Evolutionary conservation across 2,888 invertebrate genomes (phyloP).

Genomic region (Vanessa cardui): DNA sequence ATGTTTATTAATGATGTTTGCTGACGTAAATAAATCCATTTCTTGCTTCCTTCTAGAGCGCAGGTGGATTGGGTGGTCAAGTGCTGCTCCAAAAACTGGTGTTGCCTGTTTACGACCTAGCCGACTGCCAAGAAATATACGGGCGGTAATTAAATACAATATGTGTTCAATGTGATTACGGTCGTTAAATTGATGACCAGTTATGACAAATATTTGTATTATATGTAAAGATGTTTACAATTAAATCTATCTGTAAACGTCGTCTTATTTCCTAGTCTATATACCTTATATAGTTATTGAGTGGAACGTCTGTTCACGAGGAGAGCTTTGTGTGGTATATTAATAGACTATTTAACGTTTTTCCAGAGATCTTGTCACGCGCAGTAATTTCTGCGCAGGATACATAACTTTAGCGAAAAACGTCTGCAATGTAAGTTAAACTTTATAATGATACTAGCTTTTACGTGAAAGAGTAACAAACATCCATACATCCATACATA

Average conservation of each 20-base stretch:
- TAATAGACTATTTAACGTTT: too few species aligned
- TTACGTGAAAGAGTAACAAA: too few species aligned
- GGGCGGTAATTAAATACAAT: conserved; percentile 53
- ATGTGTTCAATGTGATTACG: not conserved
- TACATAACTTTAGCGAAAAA: conserved; percentile 68
- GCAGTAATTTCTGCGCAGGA: conserved; percentile 73
- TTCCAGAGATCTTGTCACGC: conserved; percentile 65
- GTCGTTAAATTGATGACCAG: too few species aligned
- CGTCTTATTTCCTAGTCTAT: too few species aligned
- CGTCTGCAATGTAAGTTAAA: conserved; percentile 70
- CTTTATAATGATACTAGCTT: not conserved
- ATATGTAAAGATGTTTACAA: too few species aligned
- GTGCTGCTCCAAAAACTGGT: conserved; percentile 66
- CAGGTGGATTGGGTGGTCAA: conserved; percentile 59
- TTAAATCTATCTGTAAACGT: too few species aligned
- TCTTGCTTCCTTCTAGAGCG: conserved; percentile 49
- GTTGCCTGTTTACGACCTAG: conserved; percentile 66
- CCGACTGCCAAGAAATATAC: conserved; percentile 71
- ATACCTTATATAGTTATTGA: too few species aligned
- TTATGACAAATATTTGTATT: too few species aligned
- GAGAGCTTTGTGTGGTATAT: too few species aligned
- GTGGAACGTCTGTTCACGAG: too few species aligned
- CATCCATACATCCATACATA: too few species aligned
- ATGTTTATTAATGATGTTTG: too few species aligned
- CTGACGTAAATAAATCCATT: not conserved